Evolutionary conservation across 2,888 invertebrate species (phyloP), one percentile per base, ranked within the genome.

Genomic region (Agrilus cyanescens): DNA sequence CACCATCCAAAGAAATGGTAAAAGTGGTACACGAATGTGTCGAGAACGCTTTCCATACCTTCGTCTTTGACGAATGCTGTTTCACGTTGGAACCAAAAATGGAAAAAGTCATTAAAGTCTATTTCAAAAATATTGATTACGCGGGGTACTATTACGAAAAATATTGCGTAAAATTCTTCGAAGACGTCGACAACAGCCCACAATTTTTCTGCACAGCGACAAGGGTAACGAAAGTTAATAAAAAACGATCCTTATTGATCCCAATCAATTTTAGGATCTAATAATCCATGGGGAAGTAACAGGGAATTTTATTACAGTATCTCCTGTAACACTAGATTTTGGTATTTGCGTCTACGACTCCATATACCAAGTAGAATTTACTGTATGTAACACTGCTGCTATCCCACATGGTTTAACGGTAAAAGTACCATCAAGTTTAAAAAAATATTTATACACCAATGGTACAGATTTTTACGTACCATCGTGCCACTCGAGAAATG

Each of bases 311-410:
- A 47, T 58, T 12, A 45, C 41, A 6, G 37, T 53, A 0, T 33
- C 37, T 2, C 55, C 56, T 1, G 39, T 46, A 1, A 39, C 49
- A 4, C 15, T 58, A 4, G 58, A 58, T 40, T 57, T 53, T 40
- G 51, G 50, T 4, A 48, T 50, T 0, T 56, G 57, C 41, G 50
- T 48, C 14, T 52, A 51, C 18, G 50, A 50, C 14, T 55, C 56
- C 1, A 49, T 51, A 2, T 57, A 57, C 31, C 57, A 57, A 37
- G 29, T 48, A 25, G 32, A 40, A 4, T 57, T 57, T 32, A 42
- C 40, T 1, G 20, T 57, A 3, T 30, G 15, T 12, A 58, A 58
- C 37, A 43, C 32, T 1, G 46, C 50, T 2, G 48, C 14, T 4
- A 20, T 45, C 4, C 43, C 53, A 0, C 51, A 53, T 14, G 43